phyloP scores from a whole-genome alignment of 2,113 vertebrate genomes.

The Anguilla rostrata region DNA sequence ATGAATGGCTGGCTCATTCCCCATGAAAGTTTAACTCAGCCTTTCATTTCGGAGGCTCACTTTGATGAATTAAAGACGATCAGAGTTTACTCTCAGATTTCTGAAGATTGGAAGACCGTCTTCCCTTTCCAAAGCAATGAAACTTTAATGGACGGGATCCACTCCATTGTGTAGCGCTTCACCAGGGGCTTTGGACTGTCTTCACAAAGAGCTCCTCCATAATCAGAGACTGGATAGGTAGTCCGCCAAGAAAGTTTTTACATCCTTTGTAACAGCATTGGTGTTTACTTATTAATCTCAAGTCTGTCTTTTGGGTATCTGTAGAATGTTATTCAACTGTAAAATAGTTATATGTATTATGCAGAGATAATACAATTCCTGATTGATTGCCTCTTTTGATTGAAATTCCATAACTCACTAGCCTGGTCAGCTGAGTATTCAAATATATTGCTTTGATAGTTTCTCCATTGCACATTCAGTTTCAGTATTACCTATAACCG shows the following conservation, averaged over 20 bases:
- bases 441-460: not conserved
- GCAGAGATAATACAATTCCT: slow-evolving; percentile 34
- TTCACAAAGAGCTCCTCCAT: slow-evolving; percentile 31
- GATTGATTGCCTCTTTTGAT: slow-evolving; percentile 33
- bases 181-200: slow-evolving; percentile 29
- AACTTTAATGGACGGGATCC: slow-evolving; percentile 44
- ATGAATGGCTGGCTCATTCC: not conserved
- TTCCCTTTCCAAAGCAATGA: slow-evolving; percentile 39
- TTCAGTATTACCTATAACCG: not conserved
- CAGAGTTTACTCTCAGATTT: slow-evolving; percentile 30
- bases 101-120: slow-evolving; percentile 25
- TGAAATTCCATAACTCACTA: slow-evolving; percentile 27
- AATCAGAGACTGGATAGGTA: slow-evolving; percentile 31
- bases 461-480: not conserved
- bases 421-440: slow-evolving; percentile 11
- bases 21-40: not conserved
- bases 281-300: slow-evolving; percentile 35
- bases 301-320: not conserved
- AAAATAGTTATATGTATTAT: slow-evolving; percentile 11
- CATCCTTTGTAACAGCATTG: slow-evolving; percentile 25
- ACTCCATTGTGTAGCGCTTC: slow-evolving; percentile 16
- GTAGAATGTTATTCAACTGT: slow-evolving; percentile 15
- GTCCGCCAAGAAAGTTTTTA: slow-evolving; percentile 35
- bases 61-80: slow-evolving; percentile 32
- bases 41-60: slow-evolving; percentile 14